Conservation (phyloP, 1,140 invertebrate species). For the Bombus picipes region DNA sequence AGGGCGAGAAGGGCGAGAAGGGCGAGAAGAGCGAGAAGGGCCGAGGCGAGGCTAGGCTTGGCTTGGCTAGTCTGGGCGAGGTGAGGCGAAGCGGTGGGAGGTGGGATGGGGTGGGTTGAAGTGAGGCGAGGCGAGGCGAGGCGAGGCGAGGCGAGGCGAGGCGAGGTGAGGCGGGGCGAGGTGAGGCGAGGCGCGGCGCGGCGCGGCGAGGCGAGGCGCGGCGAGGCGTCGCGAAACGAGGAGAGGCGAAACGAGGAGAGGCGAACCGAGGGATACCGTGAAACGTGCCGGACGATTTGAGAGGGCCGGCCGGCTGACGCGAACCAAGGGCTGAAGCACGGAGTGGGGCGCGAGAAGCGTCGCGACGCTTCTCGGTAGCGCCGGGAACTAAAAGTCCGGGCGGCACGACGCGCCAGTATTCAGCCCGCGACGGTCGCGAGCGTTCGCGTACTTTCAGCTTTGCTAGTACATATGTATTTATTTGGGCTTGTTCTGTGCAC, state of each 20-base stretch:
- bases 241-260: neutral
- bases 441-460: slow-evolving; percentile 73
- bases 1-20: neutral
- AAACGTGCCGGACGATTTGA: slow-evolving; percentile 46
- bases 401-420: slow-evolving; percentile 78
- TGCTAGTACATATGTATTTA: slow-evolving; percentile 26
- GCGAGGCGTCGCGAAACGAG: neutral
- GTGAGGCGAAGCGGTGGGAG: neutral
- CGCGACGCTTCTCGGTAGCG: slow-evolving; percentile 80
- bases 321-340: slow-evolving; percentile 38
- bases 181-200: neutral
- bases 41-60: neutral
- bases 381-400: slow-evolving; percentile 80
- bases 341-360: slow-evolving; percentile 69
- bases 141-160: neutral
- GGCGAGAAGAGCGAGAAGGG: neutral
- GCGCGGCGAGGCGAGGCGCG: neutral
- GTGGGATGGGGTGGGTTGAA: neutral
- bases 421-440: slow-evolving; percentile 81
- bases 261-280: slow-evolving; percentile 32
- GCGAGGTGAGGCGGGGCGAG: neutral
- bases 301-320: slow-evolving; percentile 23
- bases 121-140: neutral
- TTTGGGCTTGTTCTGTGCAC: neutral
- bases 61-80: neutral